Percentiles rank a stretch among this genome's conserved stretches.
phyloP scores from a whole-genome alignment of 1,140 invertebrate species.

The Luehdorfia chinensis region DNA sequence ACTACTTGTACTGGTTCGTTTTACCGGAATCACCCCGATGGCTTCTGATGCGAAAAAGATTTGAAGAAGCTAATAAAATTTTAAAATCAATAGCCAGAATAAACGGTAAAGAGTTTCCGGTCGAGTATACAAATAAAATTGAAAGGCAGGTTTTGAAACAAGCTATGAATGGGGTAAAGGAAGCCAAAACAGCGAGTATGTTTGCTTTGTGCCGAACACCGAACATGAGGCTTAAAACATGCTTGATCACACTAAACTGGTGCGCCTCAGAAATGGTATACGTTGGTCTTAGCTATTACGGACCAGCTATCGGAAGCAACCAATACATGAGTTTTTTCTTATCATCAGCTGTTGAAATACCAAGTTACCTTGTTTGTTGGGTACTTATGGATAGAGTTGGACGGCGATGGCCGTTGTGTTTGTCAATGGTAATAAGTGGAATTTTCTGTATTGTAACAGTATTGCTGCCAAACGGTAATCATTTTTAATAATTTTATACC shows the following conservation, averaged over 20 bases:
- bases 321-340: slow-evolving; percentile 92
- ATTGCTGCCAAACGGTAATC: slow-evolving; percentile 83
- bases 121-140: slow-evolving; percentile 83
- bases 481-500: slow-evolving; percentile 2
- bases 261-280: slow-evolving; percentile 89
- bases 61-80: slow-evolving; percentile 88
- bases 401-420: slow-evolving; percentile 88
- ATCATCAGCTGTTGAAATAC: slow-evolving; percentile 89
- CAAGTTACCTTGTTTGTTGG: slow-evolving; percentile 91
- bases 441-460: slow-evolving; percentile 89
- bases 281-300: slow-evolving; percentile 91
- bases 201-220: slow-evolving; percentile 87
- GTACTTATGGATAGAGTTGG: slow-evolving; percentile 90
- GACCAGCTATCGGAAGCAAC: slow-evolving; percentile 88
- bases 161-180: slow-evolving; percentile 80
- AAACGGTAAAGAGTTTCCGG: slow-evolving; percentile 86
- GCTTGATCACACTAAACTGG: slow-evolving; percentile 83
- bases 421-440: slow-evolving; percentile 90
- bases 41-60: slow-evolving; percentile 87
- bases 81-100: slow-evolving; percentile 85
- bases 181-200: slow-evolving; percentile 81
- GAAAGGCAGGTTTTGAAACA: slow-evolving; percentile 84
- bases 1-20: slow-evolving; percentile 91
- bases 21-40: slow-evolving; percentile 92
- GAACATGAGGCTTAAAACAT: slow-evolving; percentile 89